Evolutionary conservation across 2,797 vertebrate genomes (phyloP), one percentile per base, ranked within the genome.

Genomic region (Tiaroga cobitis): DNA sequence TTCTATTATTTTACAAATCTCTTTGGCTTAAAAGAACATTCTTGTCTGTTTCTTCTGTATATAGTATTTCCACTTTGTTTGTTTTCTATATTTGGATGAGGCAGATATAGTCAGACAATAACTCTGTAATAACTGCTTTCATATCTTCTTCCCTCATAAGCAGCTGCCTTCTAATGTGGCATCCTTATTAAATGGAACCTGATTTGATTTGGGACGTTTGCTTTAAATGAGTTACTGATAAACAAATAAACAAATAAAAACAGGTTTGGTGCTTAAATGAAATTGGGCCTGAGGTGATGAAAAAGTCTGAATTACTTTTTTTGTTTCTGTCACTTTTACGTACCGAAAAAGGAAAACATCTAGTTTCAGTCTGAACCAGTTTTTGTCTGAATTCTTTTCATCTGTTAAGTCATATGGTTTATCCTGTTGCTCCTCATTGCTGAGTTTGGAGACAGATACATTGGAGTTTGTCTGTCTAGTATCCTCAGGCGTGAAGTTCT

Each of bases 351-450:
- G 5, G 5, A 56, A 46, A 37, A 63, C 56, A 18, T 39, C 29
- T 72, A 80, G 81, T 81, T 84, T 87, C 81, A 41, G 39, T 74
- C 76, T 13, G 32, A 74, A 80, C 43, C 46, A 65, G 80, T 85
- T 87, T 87, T 49, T 72, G 68, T 24, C 3, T 39, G 11, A 61
- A 51, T 72, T 74, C 11, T 51, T n/a, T 16, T 37, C 19, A 21
- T 54, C n/a, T 77, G 63, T 67, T 19, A 39, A n/a, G 46, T 80
- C 34, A 41, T 59, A 76, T 13, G 15, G 75, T 77, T 86, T 73
- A 82, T 85, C 82, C 85, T 85, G 82, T 87, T 86, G 67, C 26
- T 76, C 68, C 46, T 86, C 82, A 84, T 89, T 82, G 61, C 41
- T 72, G 32, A 79, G 84, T 65, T 41, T 81, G 69, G 41, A 59